Conservation (phyloP, 2,888 invertebrate species). For the Acheta domesticus region DNA sequence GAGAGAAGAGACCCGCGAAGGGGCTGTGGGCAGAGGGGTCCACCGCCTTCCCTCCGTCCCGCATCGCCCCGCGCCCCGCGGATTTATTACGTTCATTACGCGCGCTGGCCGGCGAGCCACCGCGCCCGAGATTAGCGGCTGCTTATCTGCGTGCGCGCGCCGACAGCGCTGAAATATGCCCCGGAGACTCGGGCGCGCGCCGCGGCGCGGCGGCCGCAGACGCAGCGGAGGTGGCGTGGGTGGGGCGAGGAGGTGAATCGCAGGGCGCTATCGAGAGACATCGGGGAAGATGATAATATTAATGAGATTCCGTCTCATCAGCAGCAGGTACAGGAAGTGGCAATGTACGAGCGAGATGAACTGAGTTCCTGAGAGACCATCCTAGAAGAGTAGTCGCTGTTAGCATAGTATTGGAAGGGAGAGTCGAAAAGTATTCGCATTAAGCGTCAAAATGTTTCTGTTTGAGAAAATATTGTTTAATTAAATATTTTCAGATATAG, state of each 20-base stretch:
- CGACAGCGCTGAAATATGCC: conserved; percentile 9
- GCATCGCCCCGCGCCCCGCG: not conserved
- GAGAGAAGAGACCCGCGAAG: not conserved
- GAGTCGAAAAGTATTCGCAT: too few relatives aligned
- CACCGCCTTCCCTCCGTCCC: not conserved
- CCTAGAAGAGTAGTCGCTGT: too few relatives aligned
- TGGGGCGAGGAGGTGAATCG: not conserved
- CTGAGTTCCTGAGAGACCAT: too few relatives aligned
- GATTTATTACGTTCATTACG: conserved; percentile 18
- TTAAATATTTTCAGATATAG: too few relatives aligned
- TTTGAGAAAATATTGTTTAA: too few relatives aligned
- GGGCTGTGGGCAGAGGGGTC: not conserved
- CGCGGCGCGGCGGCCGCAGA: not conserved
- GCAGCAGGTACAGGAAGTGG: too few relatives aligned
- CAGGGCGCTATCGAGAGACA: not conserved
- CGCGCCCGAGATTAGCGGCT: not conserved
- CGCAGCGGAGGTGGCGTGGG: not conserved
- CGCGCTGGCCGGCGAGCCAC: conserved; percentile 18
- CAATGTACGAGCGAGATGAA: too few relatives aligned
- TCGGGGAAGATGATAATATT: not conserved
- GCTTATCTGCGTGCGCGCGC: not conserved
- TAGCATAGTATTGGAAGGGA: too few relatives aligned
- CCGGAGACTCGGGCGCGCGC: not conserved
- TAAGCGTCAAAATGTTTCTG: too few relatives aligned
- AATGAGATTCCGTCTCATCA: too few relatives aligned